These are phyloP conservation scores for Conus ventricosus DNA, from an alignment of 1,140 invertebrate genomes.

Conservation along the genomic window DNA sequence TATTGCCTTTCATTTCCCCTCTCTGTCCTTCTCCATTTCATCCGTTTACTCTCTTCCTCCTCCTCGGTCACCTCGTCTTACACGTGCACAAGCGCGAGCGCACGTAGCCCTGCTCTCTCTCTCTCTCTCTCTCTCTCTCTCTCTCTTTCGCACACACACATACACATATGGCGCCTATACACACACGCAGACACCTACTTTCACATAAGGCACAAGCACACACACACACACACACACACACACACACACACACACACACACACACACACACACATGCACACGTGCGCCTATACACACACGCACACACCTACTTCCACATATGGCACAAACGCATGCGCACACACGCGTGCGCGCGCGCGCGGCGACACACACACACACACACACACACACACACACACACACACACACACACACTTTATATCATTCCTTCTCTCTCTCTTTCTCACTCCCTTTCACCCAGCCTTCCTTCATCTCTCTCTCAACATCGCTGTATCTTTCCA, in stretches of 20 bases:
- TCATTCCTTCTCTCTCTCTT: too few relatives aligned
- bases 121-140: too few relatives aligned
- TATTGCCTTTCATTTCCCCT: too few relatives aligned
- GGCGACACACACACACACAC: background rate
- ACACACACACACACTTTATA: background rate
- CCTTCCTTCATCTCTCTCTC: too few relatives aligned
- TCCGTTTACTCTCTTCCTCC: too few relatives aligned
- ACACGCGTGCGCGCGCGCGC: too few relatives aligned
- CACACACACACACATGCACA: background rate
- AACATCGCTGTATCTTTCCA: too few relatives aligned
- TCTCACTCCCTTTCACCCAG: too few relatives aligned
- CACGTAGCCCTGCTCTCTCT: too few relatives aligned
- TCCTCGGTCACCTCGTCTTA: too few relatives aligned
- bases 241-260: background rate
- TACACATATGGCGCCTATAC: background rate
- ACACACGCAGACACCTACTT: background rate
- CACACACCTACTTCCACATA: background rate
- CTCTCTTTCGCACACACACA: background rate
- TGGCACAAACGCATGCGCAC: background rate
- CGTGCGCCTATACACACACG: conserved; percentile 3
- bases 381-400: background rate
- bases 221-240: background rate
- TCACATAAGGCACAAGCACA: background rate
- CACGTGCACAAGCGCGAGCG: too few relatives aligned
- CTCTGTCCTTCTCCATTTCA: too few relatives aligned